These are phyloP conservation scores for Cyaniris semiargus DNA, from an alignment of 2,888 invertebrate genomes.

Conservation along the genomic window DNA sequence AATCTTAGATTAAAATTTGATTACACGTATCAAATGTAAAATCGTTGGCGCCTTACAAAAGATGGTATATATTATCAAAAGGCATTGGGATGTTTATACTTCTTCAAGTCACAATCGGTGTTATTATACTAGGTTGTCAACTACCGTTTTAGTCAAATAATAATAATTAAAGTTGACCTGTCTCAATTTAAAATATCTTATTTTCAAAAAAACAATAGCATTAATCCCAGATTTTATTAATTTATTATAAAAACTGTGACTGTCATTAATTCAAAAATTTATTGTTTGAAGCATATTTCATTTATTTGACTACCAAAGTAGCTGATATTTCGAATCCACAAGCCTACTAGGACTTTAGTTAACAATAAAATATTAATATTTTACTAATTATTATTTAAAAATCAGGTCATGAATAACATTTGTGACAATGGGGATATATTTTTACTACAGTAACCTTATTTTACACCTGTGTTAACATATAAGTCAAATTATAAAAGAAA, in stretches of 20 bases:
- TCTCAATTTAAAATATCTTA: background rate
- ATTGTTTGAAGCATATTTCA: background rate
- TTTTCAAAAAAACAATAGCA: background rate
- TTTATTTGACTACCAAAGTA: conserved; percentile 2
- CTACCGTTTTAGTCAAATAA: conserved; percentile 13
- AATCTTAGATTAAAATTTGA: conserved; percentile 18
- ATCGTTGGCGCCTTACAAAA: background rate
- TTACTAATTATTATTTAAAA: background rate
- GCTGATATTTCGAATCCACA: background rate
- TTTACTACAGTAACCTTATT: background rate
- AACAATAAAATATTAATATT: conserved; percentile 8
- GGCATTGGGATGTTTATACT: conserved; percentile 14
- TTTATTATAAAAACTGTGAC: background rate
- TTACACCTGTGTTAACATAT: background rate
- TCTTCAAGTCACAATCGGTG: conserved; percentile 26
- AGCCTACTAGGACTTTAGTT: background rate
- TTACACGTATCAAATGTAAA: conserved; percentile 16
- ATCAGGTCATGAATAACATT: background rate
- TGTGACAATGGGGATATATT: background rate
- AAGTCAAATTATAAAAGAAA: background rate
- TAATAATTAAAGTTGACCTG: conserved; percentile 2
- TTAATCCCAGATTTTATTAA: background rate
- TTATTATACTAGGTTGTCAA: conserved; percentile 3
- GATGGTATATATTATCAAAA: conserved; percentile 6
- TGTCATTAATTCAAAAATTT: background rate